A percentile compares a stretch with the other conserved stretches of the same genome.
Evolutionary conservation across 2,113 vertebrate genomes (phyloP).

Genomic region (Hypomesus transpacificus): DNA sequence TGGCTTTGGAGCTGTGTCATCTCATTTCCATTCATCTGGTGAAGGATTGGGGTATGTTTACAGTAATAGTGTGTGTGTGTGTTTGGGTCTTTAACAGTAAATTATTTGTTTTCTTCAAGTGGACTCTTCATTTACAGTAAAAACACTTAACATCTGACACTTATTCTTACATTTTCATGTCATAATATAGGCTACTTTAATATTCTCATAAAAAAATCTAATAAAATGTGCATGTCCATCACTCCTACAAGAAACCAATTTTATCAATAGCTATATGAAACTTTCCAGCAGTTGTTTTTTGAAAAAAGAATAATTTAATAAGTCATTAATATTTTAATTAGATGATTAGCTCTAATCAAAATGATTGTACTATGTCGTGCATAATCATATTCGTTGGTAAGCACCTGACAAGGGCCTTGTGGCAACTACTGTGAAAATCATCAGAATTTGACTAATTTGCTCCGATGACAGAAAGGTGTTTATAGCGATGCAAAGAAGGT

Average conservation of each 20-base stretch:
- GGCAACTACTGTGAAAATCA: slow-evolving; percentile 27
- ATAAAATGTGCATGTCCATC: too few relatives aligned
- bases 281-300: slow-evolving; percentile 10
- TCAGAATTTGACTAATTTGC: slow-evolving; percentile 38
- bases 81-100: too few relatives aligned
- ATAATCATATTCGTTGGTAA: slow-evolving; percentile 35
- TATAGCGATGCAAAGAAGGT: neutral
- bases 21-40: neutral
- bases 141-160: too few relatives aligned
- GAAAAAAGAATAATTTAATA: slow-evolving; percentile 8
- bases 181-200: too few relatives aligned
- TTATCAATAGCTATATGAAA: neutral
- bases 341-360: slow-evolving; percentile 31
- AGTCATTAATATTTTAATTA: slow-evolving; percentile 26
- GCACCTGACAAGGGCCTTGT: slow-evolving; percentile 15
- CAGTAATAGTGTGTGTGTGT: neutral
- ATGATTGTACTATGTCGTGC: slow-evolving; percentile 28
- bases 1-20: neutral
- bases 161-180: too few relatives aligned
- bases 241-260: neutral
- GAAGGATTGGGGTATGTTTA: neutral
- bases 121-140: too few relatives aligned
- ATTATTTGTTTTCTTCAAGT: too few relatives aligned
- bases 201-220: too few relatives aligned
- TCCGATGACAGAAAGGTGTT: slow-evolving; percentile 15